phyloP scores from a whole-genome alignment of 1,140 invertebrate species.

The Tribolium madens region DNA sequence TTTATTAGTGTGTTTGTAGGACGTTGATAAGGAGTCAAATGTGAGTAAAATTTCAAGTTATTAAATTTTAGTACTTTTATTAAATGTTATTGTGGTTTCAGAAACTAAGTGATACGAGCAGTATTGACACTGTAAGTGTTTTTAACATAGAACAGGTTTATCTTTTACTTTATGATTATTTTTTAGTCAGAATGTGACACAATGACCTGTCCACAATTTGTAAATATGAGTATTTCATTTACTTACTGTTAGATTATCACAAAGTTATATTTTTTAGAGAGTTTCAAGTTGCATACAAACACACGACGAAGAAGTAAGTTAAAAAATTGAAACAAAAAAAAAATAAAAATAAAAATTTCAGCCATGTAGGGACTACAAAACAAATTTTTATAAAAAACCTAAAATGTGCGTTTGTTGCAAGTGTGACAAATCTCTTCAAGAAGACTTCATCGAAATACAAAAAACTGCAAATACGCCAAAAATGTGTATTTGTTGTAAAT shows the following conservation, averaged over 20 bases:
- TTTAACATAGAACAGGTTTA: too few species aligned
- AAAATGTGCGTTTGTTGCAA: slow-evolving; percentile 6
- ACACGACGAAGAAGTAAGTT: not conserved
- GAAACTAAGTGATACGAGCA: not conserved
- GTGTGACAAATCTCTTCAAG: not conserved
- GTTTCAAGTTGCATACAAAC: not conserved
- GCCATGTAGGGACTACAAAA: not conserved
- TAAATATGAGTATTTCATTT: not conserved
- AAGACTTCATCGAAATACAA: not conserved
- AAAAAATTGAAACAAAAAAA: not conserved
- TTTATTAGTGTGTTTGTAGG: not conserved
- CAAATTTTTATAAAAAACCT: not conserved
- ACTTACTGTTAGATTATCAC: not conserved
- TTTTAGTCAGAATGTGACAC: not conserved
- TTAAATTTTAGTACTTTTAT: too few species aligned
- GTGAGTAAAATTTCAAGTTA: not conserved
- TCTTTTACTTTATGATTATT: not conserved
- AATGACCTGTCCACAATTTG: not conserved
- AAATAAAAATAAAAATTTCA: not conserved
- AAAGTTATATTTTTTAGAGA: not conserved
- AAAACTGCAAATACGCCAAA: not conserved
- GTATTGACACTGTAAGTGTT: too few species aligned
- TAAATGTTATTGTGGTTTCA: too few species aligned
- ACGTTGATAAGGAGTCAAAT: not conserved
- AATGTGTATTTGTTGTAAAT: not conserved